phyloP scores from a whole-genome alignment of 2,113 vertebrate species.

The Polypterus senegalus region DNA sequence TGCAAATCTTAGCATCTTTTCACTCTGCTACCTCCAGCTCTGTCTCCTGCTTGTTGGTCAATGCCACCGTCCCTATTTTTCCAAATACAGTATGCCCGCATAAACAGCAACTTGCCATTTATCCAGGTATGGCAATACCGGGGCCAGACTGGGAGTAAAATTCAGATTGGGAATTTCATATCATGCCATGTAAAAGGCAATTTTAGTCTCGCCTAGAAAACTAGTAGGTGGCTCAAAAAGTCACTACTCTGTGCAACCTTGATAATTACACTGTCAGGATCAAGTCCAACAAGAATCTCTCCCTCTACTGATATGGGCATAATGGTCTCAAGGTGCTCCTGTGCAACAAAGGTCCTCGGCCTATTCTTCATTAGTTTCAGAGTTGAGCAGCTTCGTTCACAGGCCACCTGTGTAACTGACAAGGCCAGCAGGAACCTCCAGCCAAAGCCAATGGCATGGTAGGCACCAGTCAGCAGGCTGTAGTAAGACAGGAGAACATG shows the following conservation, averaged over 20 bases:
- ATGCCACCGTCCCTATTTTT: too few species aligned
- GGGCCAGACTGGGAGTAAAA: too few species aligned
- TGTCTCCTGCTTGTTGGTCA: too few species aligned
- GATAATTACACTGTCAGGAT: slow-evolving; percentile 2
- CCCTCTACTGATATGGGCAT: slow-evolving; percentile 8
- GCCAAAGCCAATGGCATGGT: slow-evolving; percentile 9
- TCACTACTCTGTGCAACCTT: slow-evolving; percentile 10
- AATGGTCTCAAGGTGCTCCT: slow-evolving; percentile 11
- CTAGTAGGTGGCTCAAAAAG: slow-evolving; percentile 1
- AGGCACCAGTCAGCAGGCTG: slow-evolving; percentile 12
- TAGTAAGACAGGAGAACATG: not conserved
- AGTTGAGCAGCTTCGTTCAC: slow-evolving; percentile 17
- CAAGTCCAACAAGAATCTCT: too few species aligned
- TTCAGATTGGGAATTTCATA: too few species aligned
- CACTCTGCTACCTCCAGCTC: too few species aligned
- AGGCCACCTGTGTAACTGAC: slow-evolving; percentile 10
- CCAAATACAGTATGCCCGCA: too few species aligned
- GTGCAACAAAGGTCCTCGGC: slow-evolving; percentile 7
- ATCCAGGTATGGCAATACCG: too few species aligned
- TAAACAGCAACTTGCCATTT: too few species aligned
- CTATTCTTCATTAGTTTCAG: slow-evolving; percentile 14
- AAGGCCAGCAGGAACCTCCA: slow-evolving; percentile 14
- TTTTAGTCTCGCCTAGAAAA: too few species aligned
- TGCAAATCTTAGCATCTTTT: too few species aligned
- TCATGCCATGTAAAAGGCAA: too few species aligned